A percentile compares a stretch with the other conserved stretches of the same genome.
These are phyloP conservation scores for Euwallacea similis DNA, from an alignment of 1,140 invertebrate species.

Conservation along the genomic window DNA sequence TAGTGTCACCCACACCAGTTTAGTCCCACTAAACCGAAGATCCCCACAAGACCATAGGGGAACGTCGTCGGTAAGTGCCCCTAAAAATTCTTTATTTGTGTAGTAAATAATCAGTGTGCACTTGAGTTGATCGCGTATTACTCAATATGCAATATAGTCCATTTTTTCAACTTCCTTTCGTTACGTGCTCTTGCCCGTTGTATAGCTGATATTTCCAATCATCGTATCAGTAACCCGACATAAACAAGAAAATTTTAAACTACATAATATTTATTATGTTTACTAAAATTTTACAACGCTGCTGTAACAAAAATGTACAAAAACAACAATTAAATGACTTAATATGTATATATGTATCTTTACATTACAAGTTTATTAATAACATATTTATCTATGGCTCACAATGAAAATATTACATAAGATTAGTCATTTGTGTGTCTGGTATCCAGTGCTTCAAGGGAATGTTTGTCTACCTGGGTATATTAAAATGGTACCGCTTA, in stretches of 20 bases:
- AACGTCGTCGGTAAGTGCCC: too few species aligned
- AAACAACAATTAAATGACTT: slow-evolving; percentile 41
- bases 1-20: too few species aligned
- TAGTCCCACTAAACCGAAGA: too few species aligned
- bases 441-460: slow-evolving; percentile 27
- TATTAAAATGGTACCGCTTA: slow-evolving; percentile 2
- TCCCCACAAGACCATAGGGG: too few species aligned
- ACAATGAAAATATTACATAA: slow-evolving; percentile 32
- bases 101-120: too few species aligned
- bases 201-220: too few species aligned
- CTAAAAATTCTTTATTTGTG: too few species aligned
- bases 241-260: slow-evolving; percentile 4
- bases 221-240: too few species aligned
- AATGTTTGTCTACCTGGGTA: slow-evolving; percentile 15
- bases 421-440: slow-evolving; percentile 28
- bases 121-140: too few species aligned
- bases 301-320: slow-evolving; percentile 39
- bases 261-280: slow-evolving; percentile 40
- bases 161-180: too few species aligned
- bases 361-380: slow-evolving; percentile 35
- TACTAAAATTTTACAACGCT: slow-evolving; percentile 40
- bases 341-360: slow-evolving; percentile 36
- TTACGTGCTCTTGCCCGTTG: too few species aligned
- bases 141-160: too few species aligned
- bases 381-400: slow-evolving; percentile 35